Conservation (phyloP, 1,140 invertebrate genomes). For the Wiebesia pumilae region DNA sequence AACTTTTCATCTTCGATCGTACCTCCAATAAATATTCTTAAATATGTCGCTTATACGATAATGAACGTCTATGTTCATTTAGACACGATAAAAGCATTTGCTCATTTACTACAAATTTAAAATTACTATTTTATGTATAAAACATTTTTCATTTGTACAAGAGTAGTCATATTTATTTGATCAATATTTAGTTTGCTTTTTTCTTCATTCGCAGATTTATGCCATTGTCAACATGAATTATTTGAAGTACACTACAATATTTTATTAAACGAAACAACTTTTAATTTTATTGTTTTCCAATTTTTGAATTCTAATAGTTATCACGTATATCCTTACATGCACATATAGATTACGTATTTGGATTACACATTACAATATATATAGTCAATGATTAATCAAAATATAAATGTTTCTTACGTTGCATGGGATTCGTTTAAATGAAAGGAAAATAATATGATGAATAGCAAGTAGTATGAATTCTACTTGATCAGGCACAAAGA, state of each 20-base stretch:
- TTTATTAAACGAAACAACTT: too few relatives aligned
- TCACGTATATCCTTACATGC: too few relatives aligned
- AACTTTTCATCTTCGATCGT: not conserved
- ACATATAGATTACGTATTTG: too few relatives aligned
- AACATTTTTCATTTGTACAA: not conserved
- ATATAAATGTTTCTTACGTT: too few relatives aligned
- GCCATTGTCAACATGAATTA: not conserved
- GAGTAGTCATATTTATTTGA: not conserved
- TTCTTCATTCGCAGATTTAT: not conserved
- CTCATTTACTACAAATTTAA: not conserved
- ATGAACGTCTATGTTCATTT: not conserved
- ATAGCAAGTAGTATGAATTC: not conserved
- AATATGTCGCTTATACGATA: not conserved
- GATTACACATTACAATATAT: too few relatives aligned
- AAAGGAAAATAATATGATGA: not conserved
- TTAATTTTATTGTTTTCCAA: too few relatives aligned
- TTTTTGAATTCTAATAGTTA: too few relatives aligned
- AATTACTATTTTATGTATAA: not conserved
- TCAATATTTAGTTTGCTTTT: not conserved
- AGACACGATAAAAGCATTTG: not conserved
- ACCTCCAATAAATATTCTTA: not conserved
- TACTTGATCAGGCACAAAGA: not conserved
- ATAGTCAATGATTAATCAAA: too few relatives aligned
- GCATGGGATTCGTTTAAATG: too few relatives aligned
- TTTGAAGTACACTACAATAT: too few relatives aligned